phyloP scores from a whole-genome alignment of 2,113 vertebrate genomes.

The Embiotoca jacksoni region DNA sequence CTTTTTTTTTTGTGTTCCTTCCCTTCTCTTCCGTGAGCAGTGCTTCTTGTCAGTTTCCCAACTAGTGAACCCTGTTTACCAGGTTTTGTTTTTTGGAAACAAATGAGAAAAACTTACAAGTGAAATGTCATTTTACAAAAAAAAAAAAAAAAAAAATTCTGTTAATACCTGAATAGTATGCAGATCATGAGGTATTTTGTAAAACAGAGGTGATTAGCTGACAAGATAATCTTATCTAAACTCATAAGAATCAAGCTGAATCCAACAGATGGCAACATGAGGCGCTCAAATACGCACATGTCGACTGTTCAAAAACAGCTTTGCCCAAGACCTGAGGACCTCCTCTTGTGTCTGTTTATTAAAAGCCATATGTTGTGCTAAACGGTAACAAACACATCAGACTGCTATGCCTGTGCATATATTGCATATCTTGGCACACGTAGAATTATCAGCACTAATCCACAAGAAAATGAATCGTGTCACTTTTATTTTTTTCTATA shows the following conservation, averaged over 20 bases:
- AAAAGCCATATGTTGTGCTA: not conserved
- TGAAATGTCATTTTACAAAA: not conserved
- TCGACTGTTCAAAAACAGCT: not conserved
- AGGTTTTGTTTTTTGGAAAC: no score
- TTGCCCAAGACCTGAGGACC: not conserved
- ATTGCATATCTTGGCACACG: not conserved
- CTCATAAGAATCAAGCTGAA: not conserved
- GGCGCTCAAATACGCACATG: not conserved
- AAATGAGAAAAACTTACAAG: not conserved
- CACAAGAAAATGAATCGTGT: not conserved
- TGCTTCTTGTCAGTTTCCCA: no score
- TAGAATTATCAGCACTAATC: not conserved
- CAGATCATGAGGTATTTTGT: no score
- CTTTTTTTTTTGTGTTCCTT: no score
- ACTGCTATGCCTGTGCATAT: not conserved
- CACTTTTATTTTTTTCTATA: no score
- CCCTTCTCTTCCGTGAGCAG: no score
- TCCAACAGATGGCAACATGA: not conserved
- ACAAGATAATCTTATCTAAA: not conserved
- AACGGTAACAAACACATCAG: not conserved
- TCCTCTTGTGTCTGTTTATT: slow-evolving; percentile 3
- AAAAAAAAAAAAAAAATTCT: not conserved
- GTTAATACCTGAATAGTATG: not conserved
- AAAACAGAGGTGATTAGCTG: not conserved
- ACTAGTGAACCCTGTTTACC: no score